A percentile compares a stretch with the other conserved stretches of the same genome.
phyloP scores from a whole-genome alignment of 2,888 invertebrate species.

The Panzeria rudis region DNA sequence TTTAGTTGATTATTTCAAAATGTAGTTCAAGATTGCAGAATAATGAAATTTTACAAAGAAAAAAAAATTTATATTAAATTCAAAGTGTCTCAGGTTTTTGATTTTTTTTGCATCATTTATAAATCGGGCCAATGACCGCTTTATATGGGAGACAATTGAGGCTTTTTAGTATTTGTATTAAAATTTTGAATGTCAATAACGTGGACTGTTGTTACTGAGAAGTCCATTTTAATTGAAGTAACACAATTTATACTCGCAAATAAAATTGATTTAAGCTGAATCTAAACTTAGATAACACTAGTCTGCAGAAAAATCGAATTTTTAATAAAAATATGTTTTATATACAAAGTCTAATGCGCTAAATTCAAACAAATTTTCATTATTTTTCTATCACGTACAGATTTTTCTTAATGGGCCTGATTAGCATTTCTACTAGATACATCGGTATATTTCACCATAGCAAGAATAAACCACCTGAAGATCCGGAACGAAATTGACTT shows the following conservation, averaged over 20 bases:
- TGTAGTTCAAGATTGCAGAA: conserved; percentile 56
- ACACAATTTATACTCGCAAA: background rate
- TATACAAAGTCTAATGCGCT: no score
- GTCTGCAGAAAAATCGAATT: no score
- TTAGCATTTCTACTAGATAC: no score
- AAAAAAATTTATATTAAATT: background rate
- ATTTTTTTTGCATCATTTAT: conserved; percentile 4
- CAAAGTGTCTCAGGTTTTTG: background rate
- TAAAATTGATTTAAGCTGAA: background rate
- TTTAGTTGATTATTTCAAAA: conserved; percentile 41
- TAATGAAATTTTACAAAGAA: conserved; percentile 28
- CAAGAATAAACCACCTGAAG: no score
- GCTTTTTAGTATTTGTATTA: background rate
- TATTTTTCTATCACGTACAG: no score
- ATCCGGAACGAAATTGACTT: no score
- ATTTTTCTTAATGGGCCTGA: no score
- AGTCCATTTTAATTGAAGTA: background rate
- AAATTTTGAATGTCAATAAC: conserved; percentile 70
- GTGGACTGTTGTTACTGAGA: background rate
- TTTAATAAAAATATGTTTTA: no score
- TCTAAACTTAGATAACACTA: no score
- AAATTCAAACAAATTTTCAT: no score
- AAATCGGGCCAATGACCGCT: conserved; percentile 52
- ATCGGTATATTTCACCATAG: no score
- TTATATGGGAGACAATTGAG: conserved; percentile 15